Percentiles rank a stretch among this genome's conserved stretches.
phyloP scores from a whole-genome alignment of 2,113 vertebrate genomes.

The Odocoileus virginianus region DNA sequence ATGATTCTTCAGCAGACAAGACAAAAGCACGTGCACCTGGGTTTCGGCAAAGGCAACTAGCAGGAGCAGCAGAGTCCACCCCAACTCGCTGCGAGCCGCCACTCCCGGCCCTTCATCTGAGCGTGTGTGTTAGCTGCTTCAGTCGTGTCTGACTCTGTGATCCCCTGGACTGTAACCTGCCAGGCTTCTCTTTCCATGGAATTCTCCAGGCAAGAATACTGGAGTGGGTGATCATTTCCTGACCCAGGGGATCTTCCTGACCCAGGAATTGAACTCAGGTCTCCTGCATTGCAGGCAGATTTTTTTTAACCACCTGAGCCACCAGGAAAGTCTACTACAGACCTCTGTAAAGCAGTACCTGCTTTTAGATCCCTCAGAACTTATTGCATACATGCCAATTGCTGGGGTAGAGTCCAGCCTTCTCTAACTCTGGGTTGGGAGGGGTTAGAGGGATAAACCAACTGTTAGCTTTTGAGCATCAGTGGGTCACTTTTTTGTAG shows the following conservation, averaged over 20 bases:
- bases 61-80: fast-evolving
- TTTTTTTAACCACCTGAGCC: not conserved
- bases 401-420: not conserved
- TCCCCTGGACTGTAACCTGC: not conserved
- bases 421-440: fast-evolving
- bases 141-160: not conserved
- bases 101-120: not conserved
- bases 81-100: not conserved
- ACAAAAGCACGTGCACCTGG: too few relatives aligned
- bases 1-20: not conserved
- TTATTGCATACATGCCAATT: not conserved
- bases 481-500: fast-evolving
- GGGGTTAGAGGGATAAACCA: not conserved
- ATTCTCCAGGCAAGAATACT: not conserved
- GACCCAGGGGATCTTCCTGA: not conserved
- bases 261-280: not conserved
- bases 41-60: not conserved
- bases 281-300: not conserved
- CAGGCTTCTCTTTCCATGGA: not conserved
- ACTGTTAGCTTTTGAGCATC: too few relatives aligned
- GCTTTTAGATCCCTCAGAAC: not conserved
- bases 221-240: not conserved
- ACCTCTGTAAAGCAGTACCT: not conserved
- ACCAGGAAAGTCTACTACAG: not conserved
- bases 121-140: not conserved